Conservation (phyloP, 2,113 vertebrate species). For the Rostratula benghalensis region DNA sequence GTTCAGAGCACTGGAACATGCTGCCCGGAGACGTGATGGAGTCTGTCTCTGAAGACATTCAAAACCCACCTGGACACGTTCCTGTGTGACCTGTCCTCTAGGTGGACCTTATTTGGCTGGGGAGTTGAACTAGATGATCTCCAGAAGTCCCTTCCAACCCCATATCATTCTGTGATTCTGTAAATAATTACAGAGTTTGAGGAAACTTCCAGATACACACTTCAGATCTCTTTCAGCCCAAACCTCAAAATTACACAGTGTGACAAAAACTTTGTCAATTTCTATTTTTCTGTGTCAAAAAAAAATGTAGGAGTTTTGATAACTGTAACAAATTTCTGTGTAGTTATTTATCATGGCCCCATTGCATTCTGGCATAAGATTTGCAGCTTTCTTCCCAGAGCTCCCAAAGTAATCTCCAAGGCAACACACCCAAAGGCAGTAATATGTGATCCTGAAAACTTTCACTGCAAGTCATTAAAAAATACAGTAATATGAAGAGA, state of each 20-base stretch:
- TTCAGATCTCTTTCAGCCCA: neutral
- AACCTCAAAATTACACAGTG: neutral
- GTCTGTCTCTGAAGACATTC: too few relatives aligned
- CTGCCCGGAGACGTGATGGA: too few relatives aligned
- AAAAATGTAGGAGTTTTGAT: neutral
- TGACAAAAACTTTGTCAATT: neutral
- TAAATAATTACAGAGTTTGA: neutral
- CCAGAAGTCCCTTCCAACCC: too few relatives aligned
- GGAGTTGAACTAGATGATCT: too few relatives aligned
- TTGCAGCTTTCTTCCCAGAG: neutral
- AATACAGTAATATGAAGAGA: neutral
- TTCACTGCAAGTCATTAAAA: neutral
- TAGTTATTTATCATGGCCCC: neutral
- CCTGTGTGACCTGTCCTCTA: too few relatives aligned
- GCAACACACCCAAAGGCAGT: neutral
- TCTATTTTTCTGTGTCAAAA: neutral
- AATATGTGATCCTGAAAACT: neutral
- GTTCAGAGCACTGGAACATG: too few relatives aligned
- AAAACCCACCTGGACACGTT: too few relatives aligned
- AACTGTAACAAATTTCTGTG: neutral
- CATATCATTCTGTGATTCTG: too few relatives aligned
- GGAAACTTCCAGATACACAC: neutral
- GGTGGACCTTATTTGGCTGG: too few relatives aligned
- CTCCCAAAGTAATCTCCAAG: neutral
- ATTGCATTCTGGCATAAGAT: neutral